phyloP scores from a whole-genome alignment of 2,888 invertebrate species.

The Spatulosminthurus flaviceps region DNA sequence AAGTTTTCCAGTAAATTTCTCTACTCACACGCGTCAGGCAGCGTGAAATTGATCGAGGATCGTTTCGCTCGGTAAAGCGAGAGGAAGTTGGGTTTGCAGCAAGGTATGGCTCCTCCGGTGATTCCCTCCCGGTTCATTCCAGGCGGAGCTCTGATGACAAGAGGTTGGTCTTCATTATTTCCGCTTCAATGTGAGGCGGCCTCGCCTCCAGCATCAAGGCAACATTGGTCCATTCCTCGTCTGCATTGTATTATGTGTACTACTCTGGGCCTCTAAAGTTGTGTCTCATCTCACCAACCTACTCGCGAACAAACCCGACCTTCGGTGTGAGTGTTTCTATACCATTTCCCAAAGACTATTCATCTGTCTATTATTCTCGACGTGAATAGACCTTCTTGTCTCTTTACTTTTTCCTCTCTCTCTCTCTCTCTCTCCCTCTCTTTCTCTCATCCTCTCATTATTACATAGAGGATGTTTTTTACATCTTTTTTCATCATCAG shows the following conservation, averaged over 20 bases:
- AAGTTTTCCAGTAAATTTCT: constrained; percentile 63
- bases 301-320: constrained; percentile 12
- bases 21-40: constrained; percentile 62
- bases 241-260: constrained; percentile 55
- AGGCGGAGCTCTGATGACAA: constrained; percentile 63
- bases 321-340: constrained; percentile 32
- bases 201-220: constrained; percentile 56
- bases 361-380: constrained; percentile 45
- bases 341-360: constrained; percentile 41
- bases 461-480: constrained; percentile 10
- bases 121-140: constrained; percentile 36
- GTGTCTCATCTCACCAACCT: constrained; percentile 28
- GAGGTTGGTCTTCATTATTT: constrained; percentile 62
- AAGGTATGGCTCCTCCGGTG: constrained; percentile 42
- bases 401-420: neutral
- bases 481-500: constrained; percentile 10
- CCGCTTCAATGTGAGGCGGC: constrained; percentile 62
- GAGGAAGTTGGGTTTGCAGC: constrained; percentile 49
- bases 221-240: constrained; percentile 50
- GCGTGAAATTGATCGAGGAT: constrained; percentile 64
- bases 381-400: constrained; percentile 39
- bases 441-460: constrained; percentile 4
- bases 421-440: constrained; percentile 34
- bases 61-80: constrained; percentile 55
- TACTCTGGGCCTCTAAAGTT: constrained; percentile 53